A percentile compares a stretch with the other conserved stretches of the same genome.
Conservation (phyloP, 2,797 vertebrate genomes). For the Danionella dracula region DNA sequence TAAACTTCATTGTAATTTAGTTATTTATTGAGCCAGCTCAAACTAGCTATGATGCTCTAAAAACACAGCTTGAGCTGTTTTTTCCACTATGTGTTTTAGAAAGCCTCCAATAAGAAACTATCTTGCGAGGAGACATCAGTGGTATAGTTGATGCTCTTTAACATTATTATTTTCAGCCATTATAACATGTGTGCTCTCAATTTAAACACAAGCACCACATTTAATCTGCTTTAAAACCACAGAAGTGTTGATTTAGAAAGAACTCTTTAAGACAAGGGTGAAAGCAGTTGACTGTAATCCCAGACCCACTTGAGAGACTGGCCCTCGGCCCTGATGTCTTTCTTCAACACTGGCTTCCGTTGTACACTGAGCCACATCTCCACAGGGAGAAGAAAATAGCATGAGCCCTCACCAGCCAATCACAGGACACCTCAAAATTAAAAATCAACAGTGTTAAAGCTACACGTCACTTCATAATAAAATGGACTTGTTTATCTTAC, state of each 20-base stretch:
- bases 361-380: conserved; percentile 15
- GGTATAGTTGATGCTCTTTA: no score
- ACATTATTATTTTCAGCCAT: no score
- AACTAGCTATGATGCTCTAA: no score
- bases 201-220: conserved; percentile 14
- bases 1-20: no score
- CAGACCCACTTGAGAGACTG: conserved; percentile 67
- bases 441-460: not conserved
- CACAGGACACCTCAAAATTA: conserved; percentile 52
- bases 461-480: not conserved
- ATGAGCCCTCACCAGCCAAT: conserved; percentile 1
- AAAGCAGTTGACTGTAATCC: conserved; percentile 74
- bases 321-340: conserved; percentile 71
- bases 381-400: not conserved
- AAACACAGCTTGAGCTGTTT: no score
- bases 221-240: conserved; percentile 22
- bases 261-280: conserved; percentile 68
- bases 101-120: no score
- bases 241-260: conserved; percentile 50
- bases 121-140: no score
- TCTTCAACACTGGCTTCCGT: conserved; percentile 57
- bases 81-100: no score
- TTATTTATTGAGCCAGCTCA: no score
- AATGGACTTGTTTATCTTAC: no score
- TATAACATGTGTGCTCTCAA: conserved; percentile 16